A percentile compares a stretch with the other conserved stretches of the same genome.
phyloP scores from a whole-genome alignment of 2,113 vertebrate species.

The Willisornis vidua region DNA sequence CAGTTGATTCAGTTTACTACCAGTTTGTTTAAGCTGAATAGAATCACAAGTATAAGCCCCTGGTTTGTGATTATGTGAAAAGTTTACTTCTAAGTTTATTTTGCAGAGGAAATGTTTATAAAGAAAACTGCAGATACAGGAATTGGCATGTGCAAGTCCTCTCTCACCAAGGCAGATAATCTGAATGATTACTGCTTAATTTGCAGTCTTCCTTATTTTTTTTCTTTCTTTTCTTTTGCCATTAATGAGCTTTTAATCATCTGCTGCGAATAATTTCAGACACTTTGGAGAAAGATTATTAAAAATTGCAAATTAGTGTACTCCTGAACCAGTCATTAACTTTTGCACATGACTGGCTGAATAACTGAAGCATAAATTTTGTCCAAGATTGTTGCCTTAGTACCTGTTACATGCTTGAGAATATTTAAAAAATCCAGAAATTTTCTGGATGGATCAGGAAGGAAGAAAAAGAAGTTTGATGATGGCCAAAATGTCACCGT shows the following conservation, averaged over 20 bases:
- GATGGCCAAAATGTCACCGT: neutral
- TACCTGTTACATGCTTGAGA: neutral
- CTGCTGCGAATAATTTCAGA: neutral
- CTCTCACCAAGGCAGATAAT: neutral
- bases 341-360: neutral
- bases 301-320: neutral
- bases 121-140: neutral
- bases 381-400: neutral
- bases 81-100: neutral
- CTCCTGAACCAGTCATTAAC: neutral
- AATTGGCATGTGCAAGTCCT: neutral
- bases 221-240: neutral
- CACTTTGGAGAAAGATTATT: neutral
- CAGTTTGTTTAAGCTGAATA: neutral
- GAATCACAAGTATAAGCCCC: neutral
- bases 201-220: neutral
- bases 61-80: neutral
- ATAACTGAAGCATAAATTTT: neutral
- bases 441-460: neutral
- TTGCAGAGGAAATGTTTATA: neutral
- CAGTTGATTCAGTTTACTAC: neutral
- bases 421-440: neutral
- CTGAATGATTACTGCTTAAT: neutral
- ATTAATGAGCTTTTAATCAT: neutral
- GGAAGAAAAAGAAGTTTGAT: neutral